Evolutionary conservation across 2,113 vertebrate genomes (phyloP).

Genomic region (Pomatorhinus ruficollis): DNA sequence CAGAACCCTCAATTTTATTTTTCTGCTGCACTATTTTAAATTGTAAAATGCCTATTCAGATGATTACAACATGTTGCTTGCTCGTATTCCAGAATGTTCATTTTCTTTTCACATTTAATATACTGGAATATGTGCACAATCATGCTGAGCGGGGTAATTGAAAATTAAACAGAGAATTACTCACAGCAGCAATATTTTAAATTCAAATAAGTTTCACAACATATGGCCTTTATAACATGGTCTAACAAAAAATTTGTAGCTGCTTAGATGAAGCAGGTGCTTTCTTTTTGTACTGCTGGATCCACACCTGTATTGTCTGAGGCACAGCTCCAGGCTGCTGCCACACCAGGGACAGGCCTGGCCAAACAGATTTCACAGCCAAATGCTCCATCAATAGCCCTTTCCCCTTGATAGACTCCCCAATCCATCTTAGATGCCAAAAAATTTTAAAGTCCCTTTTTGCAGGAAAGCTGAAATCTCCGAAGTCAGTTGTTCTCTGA

Average conservation of each 20-base stretch:
- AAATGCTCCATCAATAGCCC: neutral
- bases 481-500: neutral
- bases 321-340: neutral
- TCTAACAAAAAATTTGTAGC: neutral
- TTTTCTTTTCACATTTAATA: neutral
- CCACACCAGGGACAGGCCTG: neutral
- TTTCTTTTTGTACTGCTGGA: neutral
- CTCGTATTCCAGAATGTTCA: neutral
- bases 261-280: neutral
- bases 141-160: neutral
- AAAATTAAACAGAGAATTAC: slow-evolving; percentile 25
- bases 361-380: neutral
- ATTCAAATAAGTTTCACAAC: slow-evolving; percentile 7
- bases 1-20: neutral
- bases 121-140: neutral
- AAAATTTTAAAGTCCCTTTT: neutral
- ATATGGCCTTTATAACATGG: neutral
- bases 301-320: neutral
- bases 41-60: neutral
- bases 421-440: neutral
- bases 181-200: slow-evolving; percentile 9
- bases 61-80: neutral
- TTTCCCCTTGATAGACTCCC: neutral
- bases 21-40: neutral
- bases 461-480: neutral